These are phyloP conservation scores for Ambastaia sidthimunki DNA, from an alignment of 2,797 vertebrate genomes.

Conservation along the genomic window DNA sequence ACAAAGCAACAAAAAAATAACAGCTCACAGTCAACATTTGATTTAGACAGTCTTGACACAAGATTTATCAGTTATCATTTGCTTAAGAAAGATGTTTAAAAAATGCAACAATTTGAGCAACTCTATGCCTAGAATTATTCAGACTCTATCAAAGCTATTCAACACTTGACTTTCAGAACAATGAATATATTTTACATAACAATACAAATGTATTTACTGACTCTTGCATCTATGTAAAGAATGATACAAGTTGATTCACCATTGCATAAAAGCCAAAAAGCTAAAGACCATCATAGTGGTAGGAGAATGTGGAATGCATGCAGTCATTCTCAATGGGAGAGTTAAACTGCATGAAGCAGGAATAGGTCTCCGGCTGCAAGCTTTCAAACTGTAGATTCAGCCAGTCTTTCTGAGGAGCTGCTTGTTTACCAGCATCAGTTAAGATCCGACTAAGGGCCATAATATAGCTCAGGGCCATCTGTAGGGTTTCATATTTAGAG, in stretches of 20 bases:
- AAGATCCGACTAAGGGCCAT: conserved; percentile 95
- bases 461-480: conserved; percentile 99
- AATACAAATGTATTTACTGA: conserved; percentile 81
- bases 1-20: conserved; percentile 57
- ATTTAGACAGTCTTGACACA: no score
- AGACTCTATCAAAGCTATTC: conserved; percentile 47
- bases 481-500: conserved; percentile 98
- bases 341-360: conserved; percentile 77
- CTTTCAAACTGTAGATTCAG: conserved; percentile 84
- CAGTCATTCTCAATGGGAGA: conserved; percentile 74
- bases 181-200: conserved; percentile 57
- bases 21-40: background rate
- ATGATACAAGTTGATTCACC: conserved; percentile 38
- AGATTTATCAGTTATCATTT: no score
- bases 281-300: conserved; percentile 82
- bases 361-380: conserved; percentile 78
- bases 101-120: conserved; percentile 18
- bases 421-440: conserved; percentile 83
- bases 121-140: background rate
- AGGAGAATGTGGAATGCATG: conserved; percentile 78
- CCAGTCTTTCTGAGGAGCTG: conserved; percentile 85
- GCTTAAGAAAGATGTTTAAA: conserved; percentile 1
- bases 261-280: conserved; percentile 65
- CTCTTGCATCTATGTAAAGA: conserved; percentile 58
- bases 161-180: conserved; percentile 53